Base-by-base conservation (phyloP, 2,797 vertebrate species). In the Hoplostethus atlanticus region DNA sequence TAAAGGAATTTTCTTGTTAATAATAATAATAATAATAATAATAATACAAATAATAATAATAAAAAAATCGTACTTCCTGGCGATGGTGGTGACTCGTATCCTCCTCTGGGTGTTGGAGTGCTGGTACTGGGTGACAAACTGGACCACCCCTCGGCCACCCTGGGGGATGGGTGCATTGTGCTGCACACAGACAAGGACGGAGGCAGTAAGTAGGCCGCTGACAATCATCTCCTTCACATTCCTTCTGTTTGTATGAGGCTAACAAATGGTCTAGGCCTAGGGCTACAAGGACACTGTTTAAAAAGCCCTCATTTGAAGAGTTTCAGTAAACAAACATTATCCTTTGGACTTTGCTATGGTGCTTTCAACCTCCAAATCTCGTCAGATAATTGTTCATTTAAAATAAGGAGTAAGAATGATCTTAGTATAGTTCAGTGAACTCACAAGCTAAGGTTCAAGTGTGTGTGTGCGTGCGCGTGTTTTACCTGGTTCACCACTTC, bases 401-500 rank as follows among this genome's bases (percentile, higher is more conserved):
- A 16, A 21, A 47, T 10, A 17, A 31, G 30, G 17, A 28, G 28
- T 28, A 28, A 30, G 52, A 28, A 53, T 15, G 15, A 15, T 6
- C 15, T n/a, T 6, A 46, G 2, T 30, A 46, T 34, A 2, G 21
- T 11, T 60, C 38, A 30, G 21, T 16, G 15, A 59, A 10, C 21
- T 48, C 3, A 25, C 28, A 42, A 52, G 30, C 2, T 46, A 15
- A 11, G 2, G 21, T 44, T 56, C 0, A 56, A 28, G 4, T 13
- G 48, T 7, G 62, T 38, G 52, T 30, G 52, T 30, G 12, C 16
- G 31, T 54, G 30, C 42, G 31, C 50, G 52, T 38, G 7, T 25
- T 75, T 86, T 84, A 99, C 98, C 96, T 99, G 98, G 94, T 97
- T 99, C 52, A 99, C 96, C 10, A 99, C 96, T 94, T 99, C 98